Evolutionary conservation across 2,797 vertebrate genomes (phyloP).

Genomic region (Notolabrus celidotus): DNA sequence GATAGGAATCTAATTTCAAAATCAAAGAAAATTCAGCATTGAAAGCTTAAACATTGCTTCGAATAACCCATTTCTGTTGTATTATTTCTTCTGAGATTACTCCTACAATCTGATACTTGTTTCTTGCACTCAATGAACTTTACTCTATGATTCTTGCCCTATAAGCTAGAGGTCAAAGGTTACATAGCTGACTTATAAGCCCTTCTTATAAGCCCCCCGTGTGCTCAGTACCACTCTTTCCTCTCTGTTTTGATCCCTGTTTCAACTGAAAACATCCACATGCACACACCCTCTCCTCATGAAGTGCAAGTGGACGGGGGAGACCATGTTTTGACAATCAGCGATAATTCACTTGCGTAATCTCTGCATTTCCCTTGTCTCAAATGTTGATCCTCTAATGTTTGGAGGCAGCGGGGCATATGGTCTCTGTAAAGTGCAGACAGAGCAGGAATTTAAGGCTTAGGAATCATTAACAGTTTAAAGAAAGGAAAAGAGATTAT

Average conservation of each 20-base stretch:
- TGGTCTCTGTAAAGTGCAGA: conserved; percentile 50
- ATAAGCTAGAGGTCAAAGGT: conserved; percentile 20
- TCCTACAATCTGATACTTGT: neutral
- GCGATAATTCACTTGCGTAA: conserved; percentile 42
- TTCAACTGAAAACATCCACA: neutral
- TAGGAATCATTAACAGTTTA: conserved; percentile 71
- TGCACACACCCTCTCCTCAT: neutral
- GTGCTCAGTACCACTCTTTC: neutral
- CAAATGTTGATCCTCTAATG: conserved; percentile 66
- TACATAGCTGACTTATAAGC: neutral
- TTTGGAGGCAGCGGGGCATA: conserved; percentile 67
- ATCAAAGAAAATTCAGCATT: neutral
- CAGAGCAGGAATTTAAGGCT: conserved; percentile 55
- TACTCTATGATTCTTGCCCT: neutral
- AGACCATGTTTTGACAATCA: conserved; percentile 5
- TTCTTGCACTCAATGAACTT: conserved; percentile 8
- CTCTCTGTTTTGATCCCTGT: neutral
- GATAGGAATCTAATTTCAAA: neutral
- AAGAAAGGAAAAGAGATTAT: conserved; percentile 74
- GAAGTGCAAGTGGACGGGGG: neutral
- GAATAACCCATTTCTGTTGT: no score
- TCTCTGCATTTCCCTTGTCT: conserved; percentile 40
- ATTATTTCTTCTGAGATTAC: neutral
- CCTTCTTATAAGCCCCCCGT: no score
- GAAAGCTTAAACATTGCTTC: neutral